Evolutionary conservation across 2,113 vertebrate genomes (phyloP).

Genomic region (Calidris pygmaea): DNA sequence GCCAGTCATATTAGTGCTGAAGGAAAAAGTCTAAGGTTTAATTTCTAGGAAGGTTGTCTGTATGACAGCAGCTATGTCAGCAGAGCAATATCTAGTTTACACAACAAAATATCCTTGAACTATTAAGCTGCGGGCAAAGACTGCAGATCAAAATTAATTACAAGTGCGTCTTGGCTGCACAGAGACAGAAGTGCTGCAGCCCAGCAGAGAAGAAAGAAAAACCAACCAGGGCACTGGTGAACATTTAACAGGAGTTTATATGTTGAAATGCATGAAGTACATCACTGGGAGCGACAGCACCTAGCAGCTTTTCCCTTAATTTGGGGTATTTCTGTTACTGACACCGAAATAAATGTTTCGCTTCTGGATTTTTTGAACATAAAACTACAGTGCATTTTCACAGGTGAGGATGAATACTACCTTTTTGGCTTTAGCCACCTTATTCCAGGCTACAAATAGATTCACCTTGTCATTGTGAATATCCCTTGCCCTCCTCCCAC

Average conservation of each 20-base stretch:
- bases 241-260: neutral
- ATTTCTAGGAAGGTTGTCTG: neutral
- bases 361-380: neutral
- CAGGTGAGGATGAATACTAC: neutral
- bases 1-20: neutral
- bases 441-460: neutral
- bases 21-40: neutral
- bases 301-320: neutral
- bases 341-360: neutral
- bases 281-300: neutral
- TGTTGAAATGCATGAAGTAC: neutral
- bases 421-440: neutral
- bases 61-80: neutral
- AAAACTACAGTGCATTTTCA: neutral
- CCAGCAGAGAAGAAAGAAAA: neutral
- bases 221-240: neutral
- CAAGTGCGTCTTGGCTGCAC: neutral
- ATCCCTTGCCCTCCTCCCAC: neutral
- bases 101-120: slow-evolving; percentile 30
- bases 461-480: neutral
- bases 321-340: neutral
- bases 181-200: neutral
- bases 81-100: neutral
- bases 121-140: neutral
- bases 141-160: slow-evolving; percentile 39